phyloP scores from a whole-genome alignment of 1,140 invertebrate genomes.

The Linepithema humile region DNA sequence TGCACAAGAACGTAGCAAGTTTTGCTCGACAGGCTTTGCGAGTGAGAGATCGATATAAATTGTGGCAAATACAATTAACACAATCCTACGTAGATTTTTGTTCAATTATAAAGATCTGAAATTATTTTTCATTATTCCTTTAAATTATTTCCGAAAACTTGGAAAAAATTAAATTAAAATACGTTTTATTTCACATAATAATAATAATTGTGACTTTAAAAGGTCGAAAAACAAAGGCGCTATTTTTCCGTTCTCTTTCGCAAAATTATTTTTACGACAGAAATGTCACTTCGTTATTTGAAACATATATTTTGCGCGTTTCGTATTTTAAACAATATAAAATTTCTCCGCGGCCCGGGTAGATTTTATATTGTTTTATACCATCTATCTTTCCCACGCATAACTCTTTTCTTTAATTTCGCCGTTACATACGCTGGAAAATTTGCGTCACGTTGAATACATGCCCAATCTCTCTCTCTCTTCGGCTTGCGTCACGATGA shows the following conservation, averaged over 20 bases:
- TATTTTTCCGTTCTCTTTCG: neutral
- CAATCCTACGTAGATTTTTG: neutral
- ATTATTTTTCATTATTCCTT: neutral
- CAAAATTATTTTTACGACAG: neutral
- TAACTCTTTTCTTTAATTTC: slow-evolving; percentile 59
- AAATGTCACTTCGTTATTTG: neutral
- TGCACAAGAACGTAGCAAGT: neutral
- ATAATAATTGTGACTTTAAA: neutral
- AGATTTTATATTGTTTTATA: too few species aligned
- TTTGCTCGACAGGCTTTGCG: neutral
- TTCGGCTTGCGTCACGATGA: neutral
- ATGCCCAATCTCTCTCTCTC: slow-evolving; percentile 52
- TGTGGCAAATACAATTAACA: neutral
- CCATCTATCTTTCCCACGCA: slow-evolving; percentile 34
- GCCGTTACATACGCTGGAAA: slow-evolving; percentile 44
- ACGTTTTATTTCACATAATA: neutral
- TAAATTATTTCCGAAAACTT: neutral
- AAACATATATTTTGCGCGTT: slow-evolving; percentile 5
- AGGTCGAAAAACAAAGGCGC: neutral
- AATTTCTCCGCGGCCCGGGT: neutral
- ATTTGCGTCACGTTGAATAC: slow-evolving; percentile 56
- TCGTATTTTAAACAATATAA: slow-evolving; percentile 24
- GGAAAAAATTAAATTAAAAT: neutral
- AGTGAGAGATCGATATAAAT: neutral
- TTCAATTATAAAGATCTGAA: neutral